A percentile compares a stretch with the other conserved stretches of the same genome.
Conservation (phyloP, 2,797 vertebrate species). For the Bradypodion ventrale region DNA sequence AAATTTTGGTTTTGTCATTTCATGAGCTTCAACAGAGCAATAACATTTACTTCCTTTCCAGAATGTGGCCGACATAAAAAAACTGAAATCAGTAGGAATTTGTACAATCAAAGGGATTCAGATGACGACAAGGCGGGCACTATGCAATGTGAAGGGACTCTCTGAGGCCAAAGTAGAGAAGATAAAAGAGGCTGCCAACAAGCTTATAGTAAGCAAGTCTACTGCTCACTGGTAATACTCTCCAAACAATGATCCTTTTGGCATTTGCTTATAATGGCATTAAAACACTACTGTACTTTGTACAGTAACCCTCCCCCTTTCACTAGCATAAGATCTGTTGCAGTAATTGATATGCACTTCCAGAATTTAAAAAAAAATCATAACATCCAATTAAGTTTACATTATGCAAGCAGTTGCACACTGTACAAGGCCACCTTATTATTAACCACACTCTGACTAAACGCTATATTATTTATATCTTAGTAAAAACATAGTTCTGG, state of each 20-base stretch:
- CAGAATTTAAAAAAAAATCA: too few relatives aligned
- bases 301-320: too few relatives aligned
- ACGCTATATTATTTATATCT: neutral
- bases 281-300: conserved; percentile 23
- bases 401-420: too few relatives aligned
- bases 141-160: conserved; percentile 95
- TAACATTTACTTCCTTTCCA: conserved; percentile 66
- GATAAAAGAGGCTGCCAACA: conserved; percentile 98
- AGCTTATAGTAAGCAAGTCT: conserved; percentile 85
- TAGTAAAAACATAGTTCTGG: neutral
- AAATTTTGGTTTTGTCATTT: conserved; percentile 32
- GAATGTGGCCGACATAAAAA: conserved; percentile 97
- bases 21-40: conserved; percentile 36
- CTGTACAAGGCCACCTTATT: too few relatives aligned
- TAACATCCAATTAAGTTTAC: too few relatives aligned
- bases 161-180: conserved; percentile 99
- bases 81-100: conserved; percentile 94
- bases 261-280: conserved; percentile 18
- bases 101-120: conserved; percentile 97
- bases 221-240: conserved; percentile 37
- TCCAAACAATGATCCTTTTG: conserved; percentile 20
- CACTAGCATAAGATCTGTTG: too few relatives aligned
- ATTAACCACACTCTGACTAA: neutral
- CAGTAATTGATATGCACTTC: neutral
- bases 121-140: conserved; percentile 92